These are phyloP conservation scores for Norana najaformis DNA, from an alignment of 2,888 invertebrate genomes.

Conservation along the genomic window DNA sequence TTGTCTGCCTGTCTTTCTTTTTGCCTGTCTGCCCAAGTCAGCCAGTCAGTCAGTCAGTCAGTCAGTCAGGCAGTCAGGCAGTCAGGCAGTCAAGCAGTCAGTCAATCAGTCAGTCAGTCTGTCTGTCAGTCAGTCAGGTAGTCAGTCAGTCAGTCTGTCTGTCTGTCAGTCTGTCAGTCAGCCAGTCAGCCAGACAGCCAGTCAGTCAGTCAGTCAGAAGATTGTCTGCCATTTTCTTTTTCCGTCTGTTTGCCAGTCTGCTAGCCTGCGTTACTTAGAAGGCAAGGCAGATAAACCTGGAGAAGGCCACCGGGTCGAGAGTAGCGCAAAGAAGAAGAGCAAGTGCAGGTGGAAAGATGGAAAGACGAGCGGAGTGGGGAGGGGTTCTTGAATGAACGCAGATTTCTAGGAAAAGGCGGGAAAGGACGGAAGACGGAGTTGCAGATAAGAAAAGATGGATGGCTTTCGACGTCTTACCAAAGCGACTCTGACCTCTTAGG, in stretches of 20 bases:
- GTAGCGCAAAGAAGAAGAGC: not conserved
- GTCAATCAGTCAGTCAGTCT: too few relatives aligned
- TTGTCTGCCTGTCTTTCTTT: too few relatives aligned
- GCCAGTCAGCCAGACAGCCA: too few relatives aligned
- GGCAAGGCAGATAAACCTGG: not conserved
- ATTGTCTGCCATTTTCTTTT: too few relatives aligned
- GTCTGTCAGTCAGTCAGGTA: too few relatives aligned
- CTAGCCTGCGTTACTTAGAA: not conserved
- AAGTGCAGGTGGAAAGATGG: constrained; percentile 10
- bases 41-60: too few relatives aligned
- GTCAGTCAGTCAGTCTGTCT: not conserved
- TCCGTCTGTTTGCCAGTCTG: not conserved
- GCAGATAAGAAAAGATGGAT: not conserved
- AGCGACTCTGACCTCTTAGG: not conserved
- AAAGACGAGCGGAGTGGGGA: not conserved
- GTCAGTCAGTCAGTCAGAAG: too few relatives aligned
- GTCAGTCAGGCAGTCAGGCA: too few relatives aligned
- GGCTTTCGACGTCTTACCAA: not conserved
- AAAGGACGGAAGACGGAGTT: not conserved
- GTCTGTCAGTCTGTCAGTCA: not conserved
- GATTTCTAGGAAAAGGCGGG: not conserved
- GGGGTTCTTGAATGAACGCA: not conserved
- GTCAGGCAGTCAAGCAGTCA: too few relatives aligned
- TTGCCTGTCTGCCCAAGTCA: not conserved
- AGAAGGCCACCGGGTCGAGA: not conserved